Percentiles rank a stretch among this genome's conserved stretches.
Evolutionary conservation across 2,888 invertebrate genomes (phyloP).

Genomic region (Spodoptera exigua): DNA sequence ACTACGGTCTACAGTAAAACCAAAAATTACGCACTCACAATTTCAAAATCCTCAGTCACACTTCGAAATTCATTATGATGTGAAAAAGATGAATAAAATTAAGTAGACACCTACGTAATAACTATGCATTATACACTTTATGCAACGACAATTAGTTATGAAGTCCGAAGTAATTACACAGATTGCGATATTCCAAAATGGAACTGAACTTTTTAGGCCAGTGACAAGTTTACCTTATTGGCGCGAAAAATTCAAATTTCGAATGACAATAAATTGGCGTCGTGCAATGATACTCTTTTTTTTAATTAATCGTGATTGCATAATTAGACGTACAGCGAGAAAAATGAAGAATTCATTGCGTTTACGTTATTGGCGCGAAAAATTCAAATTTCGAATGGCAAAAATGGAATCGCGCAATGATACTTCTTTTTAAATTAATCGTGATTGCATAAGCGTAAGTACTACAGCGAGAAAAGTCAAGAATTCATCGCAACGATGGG

Average conservation of each 20-base stretch:
- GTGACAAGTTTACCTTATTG: slow-evolving; percentile 7
- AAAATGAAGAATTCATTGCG: slow-evolving; percentile 33
- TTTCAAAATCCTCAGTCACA: slow-evolving; percentile 21
- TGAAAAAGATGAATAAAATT: not conserved
- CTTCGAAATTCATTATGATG: slow-evolving; percentile 30
- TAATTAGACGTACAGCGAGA: slow-evolving; percentile 23
- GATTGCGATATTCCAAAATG: not conserved
- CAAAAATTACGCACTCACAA: slow-evolving; percentile 24
- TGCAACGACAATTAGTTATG: slow-evolving; percentile 29
- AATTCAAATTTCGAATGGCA: slow-evolving; percentile 5
- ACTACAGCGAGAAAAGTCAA: slow-evolving; percentile 21
- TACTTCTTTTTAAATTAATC: slow-evolving; percentile 51
- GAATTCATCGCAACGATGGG: slow-evolving; percentile 32
- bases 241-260: slow-evolving; percentile 8
- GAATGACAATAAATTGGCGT: slow-evolving; percentile 16
- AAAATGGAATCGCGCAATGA: slow-evolving; percentile 24
- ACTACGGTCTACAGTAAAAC: slow-evolving; percentile 15
- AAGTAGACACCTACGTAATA: slow-evolving; percentile 7
- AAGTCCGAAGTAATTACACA: slow-evolving; percentile 6
- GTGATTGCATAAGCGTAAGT: slow-evolving; percentile 39
- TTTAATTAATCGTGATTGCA: slow-evolving; percentile 44
- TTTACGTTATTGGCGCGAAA: not conserved
- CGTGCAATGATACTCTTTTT: slow-evolving; percentile 44
- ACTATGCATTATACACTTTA: slow-evolving; percentile 12
- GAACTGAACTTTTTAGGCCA: not conserved